These are phyloP conservation scores for Platyura marginata DNA, from an alignment of 1,140 invertebrate species.

Conservation along the genomic window DNA sequence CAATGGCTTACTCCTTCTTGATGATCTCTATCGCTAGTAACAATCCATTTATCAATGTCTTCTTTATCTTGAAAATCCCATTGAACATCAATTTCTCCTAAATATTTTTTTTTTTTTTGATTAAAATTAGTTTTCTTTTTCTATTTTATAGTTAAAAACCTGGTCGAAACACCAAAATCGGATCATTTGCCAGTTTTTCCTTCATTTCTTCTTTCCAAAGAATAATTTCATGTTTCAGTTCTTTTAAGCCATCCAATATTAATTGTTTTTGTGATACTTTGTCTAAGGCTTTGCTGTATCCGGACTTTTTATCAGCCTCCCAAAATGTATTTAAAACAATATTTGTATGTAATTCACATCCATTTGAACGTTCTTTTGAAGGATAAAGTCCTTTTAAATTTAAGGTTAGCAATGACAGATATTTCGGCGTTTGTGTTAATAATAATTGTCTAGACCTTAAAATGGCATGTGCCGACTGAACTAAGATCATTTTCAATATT, in stretches of 20 bases:
- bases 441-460: too few relatives aligned
- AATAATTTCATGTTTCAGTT: slow-evolving; percentile 43
- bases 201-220: slow-evolving; percentile 48
- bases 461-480: too few relatives aligned
- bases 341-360: too few relatives aligned
- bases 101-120: background rate
- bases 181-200: slow-evolving; percentile 39
- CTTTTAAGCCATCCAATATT: slow-evolving; percentile 36
- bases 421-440: too few relatives aligned
- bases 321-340: background rate
- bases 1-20: slow-evolving; percentile 60
- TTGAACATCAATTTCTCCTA: slow-evolving; percentile 45
- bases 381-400: too few relatives aligned
- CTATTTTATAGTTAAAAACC: slow-evolving; percentile 14
- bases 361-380: too few relatives aligned
- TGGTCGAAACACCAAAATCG: slow-evolving; percentile 31
- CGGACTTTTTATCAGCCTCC: background rate
- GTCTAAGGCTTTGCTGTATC: background rate
- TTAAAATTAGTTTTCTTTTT: background rate
- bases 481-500: too few relatives aligned
- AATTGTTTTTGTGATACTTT: slow-evolving; percentile 24
- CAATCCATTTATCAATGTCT: slow-evolving; percentile 50
- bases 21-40: slow-evolving; percentile 60
- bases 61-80: slow-evolving; percentile 46
- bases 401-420: too few relatives aligned